Base-by-base conservation (phyloP, 2,888 invertebrate genomes). In the Drosophila meridionalis region DNA sequence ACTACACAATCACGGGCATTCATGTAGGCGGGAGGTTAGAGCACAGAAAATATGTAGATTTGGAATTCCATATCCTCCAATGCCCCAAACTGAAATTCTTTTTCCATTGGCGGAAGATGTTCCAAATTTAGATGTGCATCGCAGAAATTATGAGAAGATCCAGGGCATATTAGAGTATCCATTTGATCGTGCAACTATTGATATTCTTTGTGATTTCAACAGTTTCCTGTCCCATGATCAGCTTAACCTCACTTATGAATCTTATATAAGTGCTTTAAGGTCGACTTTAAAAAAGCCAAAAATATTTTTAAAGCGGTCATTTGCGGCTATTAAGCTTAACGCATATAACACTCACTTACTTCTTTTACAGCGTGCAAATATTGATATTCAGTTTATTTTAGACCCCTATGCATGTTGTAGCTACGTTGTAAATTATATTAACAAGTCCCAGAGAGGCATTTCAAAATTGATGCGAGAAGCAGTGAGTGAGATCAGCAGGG, bases 301-400 rank as follows among this genome's bases (percentile, higher is more conserved):
- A 8, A 38, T 38, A 12, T 38, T 2, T 38, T 38, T 12, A 38
- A 38, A 38, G 38, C 38, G 38, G 4, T 38, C 38, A 38, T 38
- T 38, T 12, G 38, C 38, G 11, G 38, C 38, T 4, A 38, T 12
- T 38, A 38, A 38, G 38, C 38, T 38, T 38, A 45, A 43, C 43
- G 20, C 20, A 20, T 20, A 20, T 20, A 20, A 20, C 20, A 20
- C 20, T 20, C 20, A 20, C 20, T 20, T 20, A 20, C 43, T 43
- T 43, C 28, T 12, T 47, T 12, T 47, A 12, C 53, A 53, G 53
- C 36, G 53, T 26, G 28, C 56, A 11, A 42, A 30, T 7, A 42
- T 42, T n/a, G 6, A 42, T 11, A 57, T 57, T 43, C n/a, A 57
- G 42, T 32, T 43, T 30, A 43, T 43, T 20, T 43, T 32, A 57